These are phyloP conservation scores for Sorex araneus DNA, from an alignment of 2,113 vertebrate genomes.

Conservation along the genomic window DNA sequence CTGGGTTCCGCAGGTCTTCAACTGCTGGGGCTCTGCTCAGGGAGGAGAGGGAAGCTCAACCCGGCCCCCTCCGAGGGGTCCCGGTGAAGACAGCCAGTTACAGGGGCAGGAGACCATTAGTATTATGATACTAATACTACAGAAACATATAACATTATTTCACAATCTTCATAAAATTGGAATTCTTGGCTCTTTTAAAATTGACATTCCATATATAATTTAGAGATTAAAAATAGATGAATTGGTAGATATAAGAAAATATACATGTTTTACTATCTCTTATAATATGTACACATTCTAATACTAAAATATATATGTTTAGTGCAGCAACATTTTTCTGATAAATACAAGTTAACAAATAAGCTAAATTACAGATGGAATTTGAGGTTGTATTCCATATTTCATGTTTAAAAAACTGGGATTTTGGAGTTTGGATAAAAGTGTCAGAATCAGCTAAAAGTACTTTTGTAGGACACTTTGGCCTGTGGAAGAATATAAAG, in stretches of 20 bases:
- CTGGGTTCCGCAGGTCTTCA: too few relatives aligned
- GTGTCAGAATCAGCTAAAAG: not conserved
- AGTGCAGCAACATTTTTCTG: not conserved
- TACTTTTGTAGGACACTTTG: not conserved
- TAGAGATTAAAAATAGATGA: too few relatives aligned
- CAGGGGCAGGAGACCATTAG: too few relatives aligned
- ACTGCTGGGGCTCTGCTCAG: too few relatives aligned
- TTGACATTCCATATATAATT: too few relatives aligned
- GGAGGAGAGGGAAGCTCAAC: too few relatives aligned
- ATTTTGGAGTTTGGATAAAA: not conserved
- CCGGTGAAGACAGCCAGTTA: too few relatives aligned
- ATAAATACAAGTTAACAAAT: slow-evolving; percentile 20
- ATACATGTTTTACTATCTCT: not conserved
- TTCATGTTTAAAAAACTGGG: not conserved
- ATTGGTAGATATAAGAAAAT: not conserved
- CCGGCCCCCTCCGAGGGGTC: too few relatives aligned
- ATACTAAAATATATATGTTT: not conserved
- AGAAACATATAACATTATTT: not conserved
- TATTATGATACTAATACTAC: not conserved
- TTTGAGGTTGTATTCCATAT: not conserved
- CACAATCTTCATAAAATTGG: not conserved
- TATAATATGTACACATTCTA: too few relatives aligned
- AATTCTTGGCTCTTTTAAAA: too few relatives aligned
- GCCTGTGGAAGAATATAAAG: not conserved
- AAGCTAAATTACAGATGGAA: not conserved